A percentile compares a stretch with the other conserved stretches of the same genome.
These are phyloP conservation scores for Ylistrum balloti DNA, from an alignment of 1,140 invertebrate genomes.

Conservation along the genomic window DNA sequence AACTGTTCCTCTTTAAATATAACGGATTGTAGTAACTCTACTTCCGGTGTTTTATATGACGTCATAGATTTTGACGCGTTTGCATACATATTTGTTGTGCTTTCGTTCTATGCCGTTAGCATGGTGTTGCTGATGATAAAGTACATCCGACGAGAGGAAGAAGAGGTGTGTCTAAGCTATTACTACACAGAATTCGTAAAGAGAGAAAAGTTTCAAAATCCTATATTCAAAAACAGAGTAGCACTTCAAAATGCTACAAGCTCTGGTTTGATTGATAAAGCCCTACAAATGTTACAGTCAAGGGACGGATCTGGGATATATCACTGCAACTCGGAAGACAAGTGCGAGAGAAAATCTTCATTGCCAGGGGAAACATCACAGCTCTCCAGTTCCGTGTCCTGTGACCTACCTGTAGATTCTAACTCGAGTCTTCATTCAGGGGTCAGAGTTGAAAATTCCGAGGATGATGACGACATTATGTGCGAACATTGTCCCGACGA, in stretches of 20 bases:
- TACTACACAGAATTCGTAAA: slow-evolving; percentile 77
- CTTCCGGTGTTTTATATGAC: not conserved
- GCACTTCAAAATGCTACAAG: slow-evolving; percentile 49
- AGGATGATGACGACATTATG: not conserved
- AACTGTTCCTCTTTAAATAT: slow-evolving; percentile 19
- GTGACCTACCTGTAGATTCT: not conserved
- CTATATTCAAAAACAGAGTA: slow-evolving; percentile 63
- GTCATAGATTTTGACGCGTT: slow-evolving; percentile 68
- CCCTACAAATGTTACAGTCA: not conserved
- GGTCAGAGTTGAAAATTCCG: not conserved
- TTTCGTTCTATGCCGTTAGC: slow-evolving; percentile 77
- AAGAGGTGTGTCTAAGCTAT: slow-evolving; percentile 69
- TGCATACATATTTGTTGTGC: slow-evolving; percentile 77
- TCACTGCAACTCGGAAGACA: not conserved
- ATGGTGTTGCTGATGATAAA: slow-evolving; percentile 77
- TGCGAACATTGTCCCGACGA: not conserved
- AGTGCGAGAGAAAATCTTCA: not conserved
- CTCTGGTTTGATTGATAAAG: not conserved
- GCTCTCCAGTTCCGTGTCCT: not conserved
- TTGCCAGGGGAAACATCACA: not conserved
- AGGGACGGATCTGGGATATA: not conserved
- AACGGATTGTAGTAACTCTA: not conserved
- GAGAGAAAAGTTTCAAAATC: slow-evolving; percentile 64
- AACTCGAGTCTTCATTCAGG: not conserved
- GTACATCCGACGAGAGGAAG: slow-evolving; percentile 74